Evolutionary conservation across 1,140 invertebrate species (phyloP), one percentile per base, ranked within the genome.

Genomic region (Megalopta genalis): DNA sequence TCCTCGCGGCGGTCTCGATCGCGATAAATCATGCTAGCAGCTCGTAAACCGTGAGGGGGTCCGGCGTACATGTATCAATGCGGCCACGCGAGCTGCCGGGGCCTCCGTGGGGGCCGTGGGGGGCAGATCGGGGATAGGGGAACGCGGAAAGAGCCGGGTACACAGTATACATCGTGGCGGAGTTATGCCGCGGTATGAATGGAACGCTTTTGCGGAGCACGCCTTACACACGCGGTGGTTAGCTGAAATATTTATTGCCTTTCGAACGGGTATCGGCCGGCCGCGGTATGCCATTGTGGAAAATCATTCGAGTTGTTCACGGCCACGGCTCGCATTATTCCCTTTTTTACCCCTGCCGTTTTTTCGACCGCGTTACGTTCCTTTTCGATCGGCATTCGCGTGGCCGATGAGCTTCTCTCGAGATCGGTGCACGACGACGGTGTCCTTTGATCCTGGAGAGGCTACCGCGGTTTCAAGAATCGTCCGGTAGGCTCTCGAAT

Each of bases 161-260:
- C 32, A 32, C 32, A 32, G 54, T 57, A 21, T 7, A 66, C 78
- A 73, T 63, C 69, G 69, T 52, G 62, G 49, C 74, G 77, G 81
- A 77, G 65, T 85, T 69, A 77, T 46, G 65, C 83, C 27, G 79
- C 70, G 79, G 79, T 82, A 81, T 86, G 84, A 86, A 86, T 86
- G 85, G 84, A 86, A 83, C 70, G 83, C 73, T 85, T 84, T 86
- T 83, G 85, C 81, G 69, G 79, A 82, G 84, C 70, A 49, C 74
- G 83, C 82, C 84, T 86, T 83, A 80, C 81, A 83, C 73, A 77
- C 59, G 68, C 74, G 64, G 70, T 74, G 85, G 85, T 86, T 86
- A 86, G 80, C 71, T 70, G 79, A 83, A 85, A 86, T 86, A 86
- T 86, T 86, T 86, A 86, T 86, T 86, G 77, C 84, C 76, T 46